Evolutionary conservation across 2,888 invertebrate species (phyloP).

Genomic region (Nowickia ferox): DNA sequence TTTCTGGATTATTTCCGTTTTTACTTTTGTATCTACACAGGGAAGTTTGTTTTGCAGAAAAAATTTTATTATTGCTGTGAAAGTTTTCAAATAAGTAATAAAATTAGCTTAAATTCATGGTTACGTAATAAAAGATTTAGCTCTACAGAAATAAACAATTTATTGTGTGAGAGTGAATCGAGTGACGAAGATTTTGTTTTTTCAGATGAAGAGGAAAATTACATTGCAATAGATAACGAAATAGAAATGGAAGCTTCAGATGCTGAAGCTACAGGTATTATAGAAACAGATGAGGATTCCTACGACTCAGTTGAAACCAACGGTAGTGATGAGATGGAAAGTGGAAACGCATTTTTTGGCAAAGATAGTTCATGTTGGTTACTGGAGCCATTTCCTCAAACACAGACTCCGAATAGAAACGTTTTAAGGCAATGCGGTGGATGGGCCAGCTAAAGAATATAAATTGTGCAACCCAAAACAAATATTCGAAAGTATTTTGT

Average conservation of each 20-base stretch:
- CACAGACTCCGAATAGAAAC: conserved; percentile 1
- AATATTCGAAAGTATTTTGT: conserved; percentile 14
- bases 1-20: neutral
- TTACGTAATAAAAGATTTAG: neutral
- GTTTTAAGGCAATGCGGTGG: neutral
- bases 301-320: neutral
- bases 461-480: conserved; percentile 1
- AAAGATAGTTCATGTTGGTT: neutral
- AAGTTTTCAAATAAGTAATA: conserved; percentile 10
- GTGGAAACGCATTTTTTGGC: neutral
- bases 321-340: conserved; percentile 5
- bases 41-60: neutral
- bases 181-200: neutral
- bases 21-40: no score
- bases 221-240: conserved; percentile 2
- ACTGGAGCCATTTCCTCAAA: conserved; percentile 2
- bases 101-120: neutral
- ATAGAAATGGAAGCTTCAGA: neutral
- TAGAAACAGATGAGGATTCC: conserved; percentile 8
- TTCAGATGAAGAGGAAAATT: neutral
- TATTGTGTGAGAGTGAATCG: conserved; percentile 1
- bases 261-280: conserved; percentile 3
- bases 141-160: conserved; percentile 11
- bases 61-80: neutral
- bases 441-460: neutral